These are phyloP conservation scores for Drosophila parabipectinata DNA, from an alignment of 1,140 invertebrate species.

Conservation along the genomic window DNA sequence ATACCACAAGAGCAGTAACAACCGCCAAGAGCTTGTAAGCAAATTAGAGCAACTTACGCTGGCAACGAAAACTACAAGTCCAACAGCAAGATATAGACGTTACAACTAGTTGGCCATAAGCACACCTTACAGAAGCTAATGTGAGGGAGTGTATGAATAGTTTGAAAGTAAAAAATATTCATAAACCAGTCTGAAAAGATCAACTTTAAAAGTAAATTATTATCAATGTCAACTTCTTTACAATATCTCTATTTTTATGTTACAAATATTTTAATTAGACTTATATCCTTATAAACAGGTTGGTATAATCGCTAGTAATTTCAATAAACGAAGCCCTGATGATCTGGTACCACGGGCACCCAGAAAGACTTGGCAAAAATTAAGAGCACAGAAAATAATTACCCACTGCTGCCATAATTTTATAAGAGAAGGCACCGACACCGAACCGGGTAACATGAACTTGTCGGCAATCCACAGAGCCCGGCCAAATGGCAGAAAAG, in stretches of 20 bases:
- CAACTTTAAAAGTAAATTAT: too few relatives aligned
- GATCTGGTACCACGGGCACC: slow-evolving; percentile 23
- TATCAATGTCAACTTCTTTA: too few relatives aligned
- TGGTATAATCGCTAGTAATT: slow-evolving; percentile 48
- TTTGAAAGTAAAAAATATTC: too few relatives aligned
- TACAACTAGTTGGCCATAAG: slow-evolving; percentile 32
- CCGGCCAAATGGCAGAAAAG: slow-evolving; percentile 52
- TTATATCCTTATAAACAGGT: neutral
- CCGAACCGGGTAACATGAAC: slow-evolving; percentile 71
- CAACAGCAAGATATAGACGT: slow-evolving; percentile 69
- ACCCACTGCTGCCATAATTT: slow-evolving; percentile 83
- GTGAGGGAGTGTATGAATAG: neutral
- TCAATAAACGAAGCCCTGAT: slow-evolving; percentile 56
- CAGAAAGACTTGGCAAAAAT: slow-evolving; percentile 55
- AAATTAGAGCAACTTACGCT: slow-evolving; percentile 69
- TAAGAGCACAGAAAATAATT: slow-evolving; percentile 83
- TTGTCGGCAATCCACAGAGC: slow-evolving; percentile 69
- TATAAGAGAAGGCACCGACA: slow-evolving; percentile 47
- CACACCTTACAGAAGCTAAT: neutral
- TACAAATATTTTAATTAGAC: neutral
- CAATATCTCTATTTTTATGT: neutral
- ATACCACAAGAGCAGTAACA: slow-evolving; percentile 19
- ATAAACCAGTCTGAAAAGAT: neutral
- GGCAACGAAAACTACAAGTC: slow-evolving; percentile 28
- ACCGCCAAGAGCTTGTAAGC: slow-evolving; percentile 61